Evolutionary conservation across 2,113 vertebrate genomes (phyloP).

Genomic region (Apaloderma vittatum): DNA sequence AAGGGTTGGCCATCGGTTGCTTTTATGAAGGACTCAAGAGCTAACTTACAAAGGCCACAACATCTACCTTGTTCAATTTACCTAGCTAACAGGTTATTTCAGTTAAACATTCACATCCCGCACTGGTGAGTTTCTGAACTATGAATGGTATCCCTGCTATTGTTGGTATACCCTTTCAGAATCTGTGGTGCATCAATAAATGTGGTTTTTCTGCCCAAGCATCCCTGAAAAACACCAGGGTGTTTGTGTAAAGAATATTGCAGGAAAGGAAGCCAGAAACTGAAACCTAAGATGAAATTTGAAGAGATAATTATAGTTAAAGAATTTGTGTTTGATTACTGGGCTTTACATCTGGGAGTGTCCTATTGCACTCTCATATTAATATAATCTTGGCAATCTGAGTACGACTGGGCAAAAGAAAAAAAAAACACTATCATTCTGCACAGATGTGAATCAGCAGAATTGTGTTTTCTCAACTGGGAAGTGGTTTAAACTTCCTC

Average conservation of each 20-base stretch:
- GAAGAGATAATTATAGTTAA: constrained; percentile 52
- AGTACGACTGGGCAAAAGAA: constrained; percentile 19
- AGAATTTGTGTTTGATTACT: constrained; percentile 49
- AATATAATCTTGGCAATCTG: constrained; percentile 30
- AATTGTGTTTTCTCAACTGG: constrained; percentile 63
- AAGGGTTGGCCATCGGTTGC: neutral
- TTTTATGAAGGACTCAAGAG: neutral
- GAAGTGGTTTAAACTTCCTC: constrained; percentile 77
- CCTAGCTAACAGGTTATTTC: neutral
- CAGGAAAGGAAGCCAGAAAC: constrained; percentile 6
- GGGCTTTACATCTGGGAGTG: constrained; percentile 28
- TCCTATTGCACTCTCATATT: constrained; percentile 24
- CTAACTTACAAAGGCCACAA: neutral
- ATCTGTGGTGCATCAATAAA: neutral
- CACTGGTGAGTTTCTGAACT: neutral
- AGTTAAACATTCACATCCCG: neutral
- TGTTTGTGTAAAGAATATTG: neutral
- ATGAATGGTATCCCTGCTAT: neutral
- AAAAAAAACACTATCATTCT: constrained; percentile 53
- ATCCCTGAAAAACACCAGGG: neutral
- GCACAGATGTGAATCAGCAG: constrained; percentile 75
- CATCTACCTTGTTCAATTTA: neutral
- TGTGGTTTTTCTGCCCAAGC: neutral
- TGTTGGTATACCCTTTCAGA: neutral
- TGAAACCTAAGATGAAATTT: constrained; percentile 38